These are phyloP conservation scores for Clarias magur DNA, from an alignment of 2,113 vertebrate genomes.

Conservation along the genomic window DNA sequence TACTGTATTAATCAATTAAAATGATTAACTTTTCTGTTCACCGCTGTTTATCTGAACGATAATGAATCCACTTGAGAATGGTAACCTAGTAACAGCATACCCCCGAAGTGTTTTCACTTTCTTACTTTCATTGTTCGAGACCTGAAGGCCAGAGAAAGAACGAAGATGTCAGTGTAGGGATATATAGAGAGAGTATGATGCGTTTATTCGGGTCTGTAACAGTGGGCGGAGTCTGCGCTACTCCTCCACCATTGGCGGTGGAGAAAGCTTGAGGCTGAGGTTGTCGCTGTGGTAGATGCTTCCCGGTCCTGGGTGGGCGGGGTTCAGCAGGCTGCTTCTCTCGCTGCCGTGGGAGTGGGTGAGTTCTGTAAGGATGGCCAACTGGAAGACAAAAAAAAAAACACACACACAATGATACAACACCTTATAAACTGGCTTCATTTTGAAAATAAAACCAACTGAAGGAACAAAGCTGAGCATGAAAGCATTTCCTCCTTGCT, in stretches of 20 bases:
- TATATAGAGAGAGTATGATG: conserved; percentile 15
- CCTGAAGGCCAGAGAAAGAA: neutral
- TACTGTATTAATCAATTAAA: neutral
- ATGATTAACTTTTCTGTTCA: neutral
- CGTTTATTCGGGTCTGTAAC: conserved; percentile 46
- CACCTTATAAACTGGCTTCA: neutral
- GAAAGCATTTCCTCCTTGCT: neutral
- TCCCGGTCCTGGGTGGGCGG: conserved; percentile 70
- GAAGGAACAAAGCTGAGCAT: neutral
- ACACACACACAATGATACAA: neutral
- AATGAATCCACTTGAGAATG: neutral
- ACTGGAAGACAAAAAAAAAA: conserved; percentile 68
- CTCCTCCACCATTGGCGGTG: conserved; percentile 84
- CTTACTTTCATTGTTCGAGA: neutral
- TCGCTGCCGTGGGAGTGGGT: conserved; percentile 73
- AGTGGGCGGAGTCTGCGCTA: conserved; percentile 57
- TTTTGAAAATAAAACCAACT: neutral
- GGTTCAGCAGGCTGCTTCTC: conserved; percentile 70
- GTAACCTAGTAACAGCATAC: neutral
- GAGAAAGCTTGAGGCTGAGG: conserved; percentile 86
- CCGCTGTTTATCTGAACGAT: too few species aligned
- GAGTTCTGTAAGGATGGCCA: conserved; percentile 88
- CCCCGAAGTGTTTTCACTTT: neutral
- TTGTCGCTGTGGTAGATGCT: conserved; percentile 85
- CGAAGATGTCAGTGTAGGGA: conserved; percentile 10